phyloP scores from a whole-genome alignment of 92 coral and sea anemone genomes.

The Umimayanthus chanpuru region DNA sequence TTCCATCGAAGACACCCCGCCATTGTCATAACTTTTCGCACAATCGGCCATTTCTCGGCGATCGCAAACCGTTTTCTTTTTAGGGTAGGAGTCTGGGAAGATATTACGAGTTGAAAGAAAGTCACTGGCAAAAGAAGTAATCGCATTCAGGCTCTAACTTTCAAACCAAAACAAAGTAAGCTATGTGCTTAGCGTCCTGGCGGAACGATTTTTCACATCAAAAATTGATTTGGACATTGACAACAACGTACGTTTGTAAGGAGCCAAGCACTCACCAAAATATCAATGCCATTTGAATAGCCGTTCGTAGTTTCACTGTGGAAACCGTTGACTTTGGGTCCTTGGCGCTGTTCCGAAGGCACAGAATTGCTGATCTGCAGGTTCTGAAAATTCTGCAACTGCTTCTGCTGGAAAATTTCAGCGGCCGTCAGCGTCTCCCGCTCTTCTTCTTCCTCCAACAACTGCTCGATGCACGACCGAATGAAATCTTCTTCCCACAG shows the following conservation, averaged over 20 bases:
- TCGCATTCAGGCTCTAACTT: slow-evolving; percentile 14
- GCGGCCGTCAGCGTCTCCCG: slow-evolving; percentile 93
- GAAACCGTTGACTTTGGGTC: slow-evolving; percentile 61
- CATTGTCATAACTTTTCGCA: not conserved
- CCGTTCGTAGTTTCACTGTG: slow-evolving; percentile 59
- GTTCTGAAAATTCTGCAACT: slow-evolving; percentile 75
- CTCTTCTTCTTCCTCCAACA: slow-evolving; percentile 98
- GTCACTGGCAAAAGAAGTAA: not conserved
- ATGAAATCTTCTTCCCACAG: slow-evolving; percentile 95
- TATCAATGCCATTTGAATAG: slow-evolving; percentile 66
- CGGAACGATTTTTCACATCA: slow-evolving; percentile 18
- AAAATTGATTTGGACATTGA: slow-evolving; percentile 30
- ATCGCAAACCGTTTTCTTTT: not conserved
- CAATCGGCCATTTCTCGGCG: not conserved
- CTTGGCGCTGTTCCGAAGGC: slow-evolving; percentile 66
- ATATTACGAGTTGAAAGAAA: not conserved
- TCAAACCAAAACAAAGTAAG: slow-evolving; percentile 30
- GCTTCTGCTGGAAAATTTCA: slow-evolving; percentile 85
- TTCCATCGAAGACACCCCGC: slow-evolving; percentile 21
- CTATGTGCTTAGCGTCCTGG: slow-evolving; percentile 22
- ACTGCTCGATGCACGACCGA: slow-evolving; percentile 96
- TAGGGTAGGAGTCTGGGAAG: not conserved
- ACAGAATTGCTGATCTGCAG: slow-evolving; percentile 60
- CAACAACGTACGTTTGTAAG: slow-evolving; percentile 12
- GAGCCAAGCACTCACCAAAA: slow-evolving; percentile 73